Evolutionary conservation across 2,113 vertebrate species (phyloP).

Genomic region (Regulus satrapa): DNA sequence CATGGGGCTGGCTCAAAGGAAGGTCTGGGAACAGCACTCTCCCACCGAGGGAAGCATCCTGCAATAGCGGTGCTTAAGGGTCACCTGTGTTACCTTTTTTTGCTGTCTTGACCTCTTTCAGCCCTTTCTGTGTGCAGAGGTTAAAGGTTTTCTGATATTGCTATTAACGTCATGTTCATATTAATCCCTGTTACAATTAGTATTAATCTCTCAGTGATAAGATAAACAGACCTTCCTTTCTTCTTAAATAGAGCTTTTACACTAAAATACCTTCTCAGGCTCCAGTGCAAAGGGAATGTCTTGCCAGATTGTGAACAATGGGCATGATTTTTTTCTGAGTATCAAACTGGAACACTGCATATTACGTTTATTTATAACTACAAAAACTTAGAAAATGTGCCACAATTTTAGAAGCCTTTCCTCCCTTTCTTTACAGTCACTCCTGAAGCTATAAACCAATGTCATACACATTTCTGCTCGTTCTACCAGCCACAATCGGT

Average conservation of each 20-base stretch:
- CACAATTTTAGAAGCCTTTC: neutral
- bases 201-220: neutral
- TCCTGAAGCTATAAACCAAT: fast-evolving
- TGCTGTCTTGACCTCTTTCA: neutral
- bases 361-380: neutral
- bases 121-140: neutral
- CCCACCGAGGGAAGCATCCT: fast-evolving
- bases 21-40: neutral
- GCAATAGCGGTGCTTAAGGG: neutral
- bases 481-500: neutral
- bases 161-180: neutral
- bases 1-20: neutral
- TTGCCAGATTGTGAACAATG: neutral
- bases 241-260: neutral
- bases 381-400: neutral
- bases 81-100: neutral
- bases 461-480: neutral
- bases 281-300: neutral
- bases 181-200: neutral
- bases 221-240: neutral
- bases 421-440: neutral
- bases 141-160: neutral
- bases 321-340: neutral
- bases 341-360: neutral
- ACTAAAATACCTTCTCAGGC: neutral